Percentiles rank a stretch among this genome's conserved stretches.
phyloP scores from a whole-genome alignment of 64 coral and sea anemone species.

The Astreopora myriophthalma region DNA sequence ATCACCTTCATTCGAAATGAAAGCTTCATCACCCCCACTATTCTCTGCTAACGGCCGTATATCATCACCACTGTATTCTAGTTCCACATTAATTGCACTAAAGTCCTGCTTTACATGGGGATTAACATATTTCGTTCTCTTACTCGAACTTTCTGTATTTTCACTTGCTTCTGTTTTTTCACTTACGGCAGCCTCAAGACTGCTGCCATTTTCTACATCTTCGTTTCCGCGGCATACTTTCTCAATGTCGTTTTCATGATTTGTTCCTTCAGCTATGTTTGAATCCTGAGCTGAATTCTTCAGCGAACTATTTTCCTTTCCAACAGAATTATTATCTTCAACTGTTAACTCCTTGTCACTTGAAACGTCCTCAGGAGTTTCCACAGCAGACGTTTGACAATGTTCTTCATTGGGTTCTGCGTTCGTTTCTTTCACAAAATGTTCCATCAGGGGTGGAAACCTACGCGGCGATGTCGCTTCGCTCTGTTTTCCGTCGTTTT shows the following conservation, averaged over 20 bases:
- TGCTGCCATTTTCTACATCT: background rate
- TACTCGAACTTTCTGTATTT: background rate
- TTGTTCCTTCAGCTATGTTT: background rate
- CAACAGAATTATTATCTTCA: background rate
- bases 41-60: constrained; percentile 65
- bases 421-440: constrained; percentile 62
- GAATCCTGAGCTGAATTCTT: background rate
- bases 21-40: background rate
- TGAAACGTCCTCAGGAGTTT: background rate
- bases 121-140: background rate
- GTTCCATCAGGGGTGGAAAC: constrained; percentile 31
- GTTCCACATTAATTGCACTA: constrained; percentile 65
- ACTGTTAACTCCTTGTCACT: background rate
- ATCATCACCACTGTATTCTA: constrained; percentile 92
- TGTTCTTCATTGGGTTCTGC: background rate
- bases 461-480: background rate
- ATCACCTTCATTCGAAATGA: constrained; percentile 29
- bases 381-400: background rate
- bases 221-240: background rate
- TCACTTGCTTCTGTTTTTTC: no score
- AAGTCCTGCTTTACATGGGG: constrained; percentile 91
- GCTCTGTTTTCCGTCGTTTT: background rate
- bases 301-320: background rate
- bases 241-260: background rate
- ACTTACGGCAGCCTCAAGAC: background rate